Percentiles rank a stretch among this genome's conserved stretches.
Conservation (phyloP, 2,797 vertebrate species). For the Schizopygopsis malacanthus region DNA sequence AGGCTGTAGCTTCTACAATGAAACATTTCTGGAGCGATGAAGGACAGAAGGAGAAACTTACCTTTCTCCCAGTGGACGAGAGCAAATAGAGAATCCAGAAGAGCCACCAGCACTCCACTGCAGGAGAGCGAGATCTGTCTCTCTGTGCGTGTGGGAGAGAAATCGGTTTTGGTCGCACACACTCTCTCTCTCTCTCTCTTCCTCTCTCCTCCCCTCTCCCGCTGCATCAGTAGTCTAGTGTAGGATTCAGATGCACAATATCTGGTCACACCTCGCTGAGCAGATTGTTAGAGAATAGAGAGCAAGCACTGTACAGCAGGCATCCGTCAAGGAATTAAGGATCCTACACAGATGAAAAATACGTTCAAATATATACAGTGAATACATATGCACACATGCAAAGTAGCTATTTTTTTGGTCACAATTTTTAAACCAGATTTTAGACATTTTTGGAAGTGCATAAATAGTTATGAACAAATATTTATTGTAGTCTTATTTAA, state of each 20-base stretch:
- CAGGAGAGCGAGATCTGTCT: conserved; percentile 46
- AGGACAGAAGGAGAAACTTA: conserved; percentile 66
- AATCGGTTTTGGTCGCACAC: conserved; percentile 51
- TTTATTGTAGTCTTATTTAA: background rate
- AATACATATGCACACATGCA: background rate
- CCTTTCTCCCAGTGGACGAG: conserved; percentile 65
- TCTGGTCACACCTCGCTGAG: conserved; percentile 76
- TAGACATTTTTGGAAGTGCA: background rate
- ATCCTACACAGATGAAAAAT: conserved; percentile 18
- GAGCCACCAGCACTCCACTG: conserved; percentile 54
- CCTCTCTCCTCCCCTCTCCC: conserved; percentile 26
- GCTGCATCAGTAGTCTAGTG: conserved; percentile 72
- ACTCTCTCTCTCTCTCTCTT: conserved; percentile 27
- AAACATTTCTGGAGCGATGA: background rate
- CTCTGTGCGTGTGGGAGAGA: conserved; percentile 46
- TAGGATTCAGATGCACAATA: conserved; percentile 72
- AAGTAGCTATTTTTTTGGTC: background rate
- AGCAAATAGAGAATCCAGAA: conserved; percentile 69
- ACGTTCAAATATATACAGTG: conserved; percentile 17
- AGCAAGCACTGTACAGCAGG: conserved; percentile 59
- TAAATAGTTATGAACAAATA: background rate
- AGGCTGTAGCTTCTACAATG: background rate
- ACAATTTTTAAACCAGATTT: background rate
- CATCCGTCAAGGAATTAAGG: conserved; percentile 39
- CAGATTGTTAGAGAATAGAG: conserved; percentile 76